These are phyloP conservation scores for Mormyrops boulengeri DNA, from an alignment of 2,797 vertebrate species.

Conservation along the genomic window DNA sequence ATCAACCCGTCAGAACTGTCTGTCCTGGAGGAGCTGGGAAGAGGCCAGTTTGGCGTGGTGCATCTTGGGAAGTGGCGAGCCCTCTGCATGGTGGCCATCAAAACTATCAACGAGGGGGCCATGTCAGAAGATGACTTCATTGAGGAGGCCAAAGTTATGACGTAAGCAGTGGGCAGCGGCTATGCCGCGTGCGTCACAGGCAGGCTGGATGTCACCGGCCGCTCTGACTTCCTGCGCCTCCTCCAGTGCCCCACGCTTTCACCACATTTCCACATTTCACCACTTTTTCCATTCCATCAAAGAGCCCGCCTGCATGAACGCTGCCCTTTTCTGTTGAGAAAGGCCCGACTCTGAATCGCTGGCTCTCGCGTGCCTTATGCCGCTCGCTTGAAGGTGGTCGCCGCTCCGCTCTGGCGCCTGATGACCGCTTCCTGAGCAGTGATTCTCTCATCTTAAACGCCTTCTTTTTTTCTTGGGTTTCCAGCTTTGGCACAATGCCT, in stretches of 20 bases:
- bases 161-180: constrained; percentile 57
- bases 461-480: background rate
- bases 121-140: constrained; percentile 96
- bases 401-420: background rate
- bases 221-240: background rate
- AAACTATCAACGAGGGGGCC: constrained; percentile 76
- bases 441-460: constrained; percentile 6
- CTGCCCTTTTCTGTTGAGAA: background rate
- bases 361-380: background rate
- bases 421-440: constrained; percentile 16
- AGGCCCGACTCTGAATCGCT: background rate
- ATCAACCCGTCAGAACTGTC: constrained; percentile 71
- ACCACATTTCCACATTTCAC: constrained; percentile 15
- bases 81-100: constrained; percentile 55
- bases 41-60: constrained; percentile 78
- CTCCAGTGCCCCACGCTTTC: background rate
- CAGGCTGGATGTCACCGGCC: background rate
- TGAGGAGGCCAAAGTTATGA: constrained; percentile 96
- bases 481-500: background rate
- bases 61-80: constrained; percentile 70
- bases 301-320: background rate
- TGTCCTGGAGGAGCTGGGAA: constrained; percentile 73
- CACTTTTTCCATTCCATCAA: constrained; percentile 19
- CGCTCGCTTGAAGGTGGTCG: background rate
- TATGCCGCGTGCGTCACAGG: background rate